Evolutionary conservation across 1,140 invertebrate species (phyloP), one percentile per base, ranked within the genome.

Genomic region (Heliconius eleuchia): DNA sequence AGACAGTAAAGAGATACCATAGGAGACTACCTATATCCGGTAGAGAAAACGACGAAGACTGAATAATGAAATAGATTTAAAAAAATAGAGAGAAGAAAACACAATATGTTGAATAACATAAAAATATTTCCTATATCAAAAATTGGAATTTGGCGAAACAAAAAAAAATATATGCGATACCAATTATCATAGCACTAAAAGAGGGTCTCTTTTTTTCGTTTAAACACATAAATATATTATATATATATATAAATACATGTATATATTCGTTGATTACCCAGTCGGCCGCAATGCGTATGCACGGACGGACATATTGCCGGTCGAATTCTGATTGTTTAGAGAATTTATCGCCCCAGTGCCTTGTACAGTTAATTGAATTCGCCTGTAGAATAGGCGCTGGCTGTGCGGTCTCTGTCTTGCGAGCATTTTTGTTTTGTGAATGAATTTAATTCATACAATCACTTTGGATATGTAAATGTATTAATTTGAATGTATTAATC

Each of bases 311-410:
- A 93, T 92, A 94, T 94, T 92, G 92, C 89, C 87, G 88, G 91
- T 93, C 92, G 91, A 94, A 92, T 94, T 94, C 91, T 94, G 92
- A 94, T 94, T 94, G 91, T 94, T 94, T 94, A 93, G 92, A 94
- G 90, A 92, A 94, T 94, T 94, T 94, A 94, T 94, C 92, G 91
- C 92, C 89, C 92, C 81, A 83, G 91, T 88, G 91, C 91, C 92
- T 90, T 94, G 92, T 94, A 93, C 91, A 90, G 91, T 94, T 94
- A 94, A 94, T 94, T 94, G 92, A 93, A 94, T 93, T 91, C 90
- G 91, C 88, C 89, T 89, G 91, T 91, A 91, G 91, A 89, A 92
- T 90, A 92, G 90, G 89, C 90, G 84, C 86, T 80, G 86, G 83
- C 85, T 88, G 91, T 91, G 89, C 83, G 87, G 60, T 66, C 84